Percentiles rank a stretch among this genome's conserved stretches.
Conservation (phyloP, 2,888 invertebrate genomes). For the Chironomus tentans region DNA sequence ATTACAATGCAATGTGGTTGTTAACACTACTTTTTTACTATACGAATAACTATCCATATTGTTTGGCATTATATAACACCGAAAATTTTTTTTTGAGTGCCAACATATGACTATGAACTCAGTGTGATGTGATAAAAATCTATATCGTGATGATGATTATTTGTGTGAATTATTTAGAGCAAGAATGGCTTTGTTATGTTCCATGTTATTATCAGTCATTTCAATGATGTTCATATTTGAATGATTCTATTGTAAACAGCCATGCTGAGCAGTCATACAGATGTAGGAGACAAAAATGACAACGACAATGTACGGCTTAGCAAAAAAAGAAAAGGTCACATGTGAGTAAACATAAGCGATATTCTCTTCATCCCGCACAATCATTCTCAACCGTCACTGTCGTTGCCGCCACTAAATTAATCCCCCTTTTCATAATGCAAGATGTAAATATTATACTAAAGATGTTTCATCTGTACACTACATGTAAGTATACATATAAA, state of each 20-base stretch:
- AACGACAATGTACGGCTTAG: neutral
- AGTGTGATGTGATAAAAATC: neutral
- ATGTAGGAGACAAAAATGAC: no score
- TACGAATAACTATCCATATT: no score
- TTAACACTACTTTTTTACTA: no score
- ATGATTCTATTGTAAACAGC: neutral
- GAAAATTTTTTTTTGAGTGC: neutral
- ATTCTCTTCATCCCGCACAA: neutral
- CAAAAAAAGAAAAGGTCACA: neutral
- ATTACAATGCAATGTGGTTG: no score
- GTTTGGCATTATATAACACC: neutral
- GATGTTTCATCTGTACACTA: neutral
- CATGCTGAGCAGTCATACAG: neutral
- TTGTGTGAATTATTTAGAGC: neutral
- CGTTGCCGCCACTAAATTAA: neutral
- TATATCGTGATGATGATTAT: neutral
- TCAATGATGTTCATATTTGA: slow-evolving; percentile 3
- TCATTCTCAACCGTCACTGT: neutral
- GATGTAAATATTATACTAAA: neutral
- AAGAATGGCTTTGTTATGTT: neutral
- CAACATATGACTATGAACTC: neutral
- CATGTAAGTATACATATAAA: no score
- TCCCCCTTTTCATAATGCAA: neutral
- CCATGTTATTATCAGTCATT: neutral
- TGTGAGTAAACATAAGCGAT: slow-evolving; percentile 8